phyloP scores from a whole-genome alignment of 1,140 invertebrate species.

The Papilio xuthus region DNA sequence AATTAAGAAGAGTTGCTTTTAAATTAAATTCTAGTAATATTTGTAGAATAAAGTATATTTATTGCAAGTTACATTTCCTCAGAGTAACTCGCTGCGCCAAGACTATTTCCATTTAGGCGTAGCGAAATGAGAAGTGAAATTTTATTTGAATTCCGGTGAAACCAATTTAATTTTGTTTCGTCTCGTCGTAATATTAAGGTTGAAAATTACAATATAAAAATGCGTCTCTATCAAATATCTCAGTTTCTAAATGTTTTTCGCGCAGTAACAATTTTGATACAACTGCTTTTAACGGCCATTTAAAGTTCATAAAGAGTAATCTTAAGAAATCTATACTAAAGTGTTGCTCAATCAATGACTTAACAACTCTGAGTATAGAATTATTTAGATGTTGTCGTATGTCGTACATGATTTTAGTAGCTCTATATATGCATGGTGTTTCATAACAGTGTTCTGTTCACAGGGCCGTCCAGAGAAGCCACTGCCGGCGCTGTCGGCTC shows the following conservation, averaged over 20 bases:
- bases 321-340: too few species aligned
- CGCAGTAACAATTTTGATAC: too few species aligned
- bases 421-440: background rate
- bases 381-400: too few species aligned
- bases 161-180: background rate
- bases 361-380: too few species aligned
- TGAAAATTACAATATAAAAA: background rate
- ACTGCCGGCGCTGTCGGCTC: constrained; percentile 54
- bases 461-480: constrained; percentile 70
- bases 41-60: background rate
- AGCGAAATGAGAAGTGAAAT: background rate
- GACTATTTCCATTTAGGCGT: background rate
- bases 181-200: background rate
- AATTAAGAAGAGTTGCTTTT: too few species aligned
- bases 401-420: background rate
- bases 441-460: background rate
- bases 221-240: background rate
- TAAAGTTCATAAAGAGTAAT: too few species aligned
- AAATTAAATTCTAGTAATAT: too few species aligned
- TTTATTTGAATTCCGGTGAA: background rate
- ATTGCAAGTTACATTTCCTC: background rate
- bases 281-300: too few species aligned
- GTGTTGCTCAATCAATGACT: too few species aligned
- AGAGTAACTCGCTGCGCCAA: background rate
- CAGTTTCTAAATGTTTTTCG: too few species aligned